A percentile compares a stretch with the other conserved stretches of the same genome.
These are phyloP conservation scores for Turritopsis dohrnii DNA, from an alignment of 30 jellyfish, hydroid and myxozoan species.

Conservation along the genomic window DNA sequence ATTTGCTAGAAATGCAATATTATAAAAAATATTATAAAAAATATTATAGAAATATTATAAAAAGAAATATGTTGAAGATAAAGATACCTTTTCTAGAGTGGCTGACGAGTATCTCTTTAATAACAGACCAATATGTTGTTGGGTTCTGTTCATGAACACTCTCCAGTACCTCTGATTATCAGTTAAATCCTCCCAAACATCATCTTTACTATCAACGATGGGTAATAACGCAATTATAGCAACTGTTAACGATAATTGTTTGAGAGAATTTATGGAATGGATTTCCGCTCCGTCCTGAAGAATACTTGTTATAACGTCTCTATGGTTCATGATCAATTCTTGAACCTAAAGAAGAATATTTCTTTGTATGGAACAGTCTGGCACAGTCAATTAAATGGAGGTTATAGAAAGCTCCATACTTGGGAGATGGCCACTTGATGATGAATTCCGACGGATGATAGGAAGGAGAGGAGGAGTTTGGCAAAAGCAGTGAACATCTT, in stretches of 20 bases:
- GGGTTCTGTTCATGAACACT: conserved; percentile 43
- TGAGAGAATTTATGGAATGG: conserved; percentile 31
- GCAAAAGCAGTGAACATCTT: conserved; percentile 51
- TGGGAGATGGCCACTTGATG: conserved; percentile 59
- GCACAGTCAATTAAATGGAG: neutral
- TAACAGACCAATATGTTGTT: conserved; percentile 46
- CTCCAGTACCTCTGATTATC: conserved; percentile 52
- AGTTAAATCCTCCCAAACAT: conserved; percentile 35
- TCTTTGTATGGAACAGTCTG: neutral
- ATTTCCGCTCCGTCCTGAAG: conserved; percentile 40
- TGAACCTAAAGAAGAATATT: conserved; percentile 44
- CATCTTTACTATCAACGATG: conserved; percentile 31
- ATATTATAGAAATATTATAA: too few relatives aligned
- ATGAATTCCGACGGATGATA: conserved; percentile 70
- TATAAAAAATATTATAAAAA: too few relatives aligned
- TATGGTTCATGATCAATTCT: conserved; percentile 56
- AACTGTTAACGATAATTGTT: conserved; percentile 55
- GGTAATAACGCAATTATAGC: conserved; percentile 56
- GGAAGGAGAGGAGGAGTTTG: conserved; percentile 51
- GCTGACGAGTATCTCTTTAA: conserved; percentile 43
- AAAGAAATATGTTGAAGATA: neutral
- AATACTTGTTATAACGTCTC: conserved; percentile 54
- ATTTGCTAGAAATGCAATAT: conserved; percentile 19
- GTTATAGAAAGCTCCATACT: conserved; percentile 27
- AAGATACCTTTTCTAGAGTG: conserved; percentile 12